Evolutionary conservation across 2,113 vertebrate genomes (phyloP), one percentile per base, ranked within the genome.

Genomic region (Capreolus pygargus): DNA sequence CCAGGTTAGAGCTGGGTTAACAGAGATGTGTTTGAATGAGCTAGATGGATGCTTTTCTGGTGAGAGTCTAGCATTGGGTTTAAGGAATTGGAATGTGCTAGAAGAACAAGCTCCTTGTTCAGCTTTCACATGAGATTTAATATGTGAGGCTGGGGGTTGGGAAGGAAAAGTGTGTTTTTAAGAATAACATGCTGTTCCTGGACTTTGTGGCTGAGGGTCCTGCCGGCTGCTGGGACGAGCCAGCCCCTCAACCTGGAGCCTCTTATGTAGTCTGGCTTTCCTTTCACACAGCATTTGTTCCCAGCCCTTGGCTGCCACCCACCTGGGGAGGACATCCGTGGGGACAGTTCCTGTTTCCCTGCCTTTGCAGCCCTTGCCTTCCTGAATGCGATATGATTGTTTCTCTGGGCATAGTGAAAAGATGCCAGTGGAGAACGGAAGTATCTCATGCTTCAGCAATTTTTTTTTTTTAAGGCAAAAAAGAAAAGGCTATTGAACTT

Each of bases 301-400:
- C 97, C 98, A 98, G 98, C 96, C 74, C 70, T 91, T 97, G 90
- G 93, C 97, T 94, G 95, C 93, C 98, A 98, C 98, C 97, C 94
- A 85, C 3, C 5, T 58, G 85, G 93, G 96, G 98, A 99, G 98
- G 98, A 98, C 98, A 98, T 99, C 98, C 95, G 97, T 98, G 98
- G 97, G 98, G 99, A 98, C 95, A 7, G 97, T 99, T 99, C 99
- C 99, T 99, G 99, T 99, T 99, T 98, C 98, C 98, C 98, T 98
- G 98, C 98, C 97, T 96, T 98, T 97, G 97, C 98, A 98, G 96
- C 95, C 94, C 96, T 98, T 95, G 98, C 96, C 97, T 99, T 99
- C 99, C 99, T 99, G 99, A 98, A 88, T 87, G 98, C 98, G 99
- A 99, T 99, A 99, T 0, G 97, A 99, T 99, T 99, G 99, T 99